These are phyloP conservation scores for Malacoraja senta DNA, from an alignment of 2,797 vertebrate species.

Conservation along the genomic window DNA sequence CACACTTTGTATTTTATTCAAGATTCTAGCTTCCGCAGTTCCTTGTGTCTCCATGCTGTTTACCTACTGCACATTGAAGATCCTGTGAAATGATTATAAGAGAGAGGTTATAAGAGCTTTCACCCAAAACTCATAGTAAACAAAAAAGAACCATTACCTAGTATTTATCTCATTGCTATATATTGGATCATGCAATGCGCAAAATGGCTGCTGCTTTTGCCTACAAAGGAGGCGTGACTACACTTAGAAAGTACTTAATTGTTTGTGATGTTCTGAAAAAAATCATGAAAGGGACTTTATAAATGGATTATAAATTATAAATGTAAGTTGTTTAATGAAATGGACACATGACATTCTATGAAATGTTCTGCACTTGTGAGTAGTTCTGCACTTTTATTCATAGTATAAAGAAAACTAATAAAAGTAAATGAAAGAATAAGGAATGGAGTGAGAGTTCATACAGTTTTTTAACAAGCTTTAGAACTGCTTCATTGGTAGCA, in stretches of 20 bases:
- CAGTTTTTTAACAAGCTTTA: not conserved
- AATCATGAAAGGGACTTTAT: not conserved
- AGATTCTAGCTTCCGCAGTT: too few relatives aligned
- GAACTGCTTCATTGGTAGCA: not conserved
- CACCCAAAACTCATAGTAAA: not conserved
- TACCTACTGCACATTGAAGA: not conserved
- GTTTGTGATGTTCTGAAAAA: not conserved
- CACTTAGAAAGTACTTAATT: not conserved
- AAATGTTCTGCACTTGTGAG: not conserved
- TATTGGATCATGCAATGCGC: not conserved
- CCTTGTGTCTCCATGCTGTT: not conserved
- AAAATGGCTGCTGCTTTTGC: not conserved
- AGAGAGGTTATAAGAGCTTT: not conserved
- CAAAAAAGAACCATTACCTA: not conserved
- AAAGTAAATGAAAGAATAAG: not conserved
- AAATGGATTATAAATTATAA: not conserved
- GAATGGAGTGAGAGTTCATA: not conserved
- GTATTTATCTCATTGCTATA: not conserved
- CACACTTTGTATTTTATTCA: too few relatives aligned
- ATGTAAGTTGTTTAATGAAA: not conserved
- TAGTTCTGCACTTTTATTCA: not conserved
- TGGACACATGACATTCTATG: not conserved
- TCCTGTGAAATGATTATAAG: not conserved
- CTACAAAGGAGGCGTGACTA: not conserved
- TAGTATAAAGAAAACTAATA: constrained; percentile 9